phyloP scores from a whole-genome alignment of 2,113 vertebrate genomes.

The Equus quagga region DNA sequence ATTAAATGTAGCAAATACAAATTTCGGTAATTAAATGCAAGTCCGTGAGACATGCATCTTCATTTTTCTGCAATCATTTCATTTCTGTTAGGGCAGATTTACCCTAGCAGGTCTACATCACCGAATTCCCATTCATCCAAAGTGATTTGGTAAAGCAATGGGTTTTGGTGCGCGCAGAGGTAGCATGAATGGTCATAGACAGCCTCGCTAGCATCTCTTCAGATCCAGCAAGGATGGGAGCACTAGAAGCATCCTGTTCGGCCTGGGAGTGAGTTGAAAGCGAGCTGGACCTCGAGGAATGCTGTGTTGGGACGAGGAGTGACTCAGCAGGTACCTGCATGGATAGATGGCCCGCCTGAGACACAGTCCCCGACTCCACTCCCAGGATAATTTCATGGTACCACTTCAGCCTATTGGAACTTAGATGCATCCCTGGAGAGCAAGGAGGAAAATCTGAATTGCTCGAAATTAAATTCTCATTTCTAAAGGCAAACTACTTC shows the following conservation, averaged over 20 bases:
- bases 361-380: rapidly evolving
- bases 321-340: too few species aligned
- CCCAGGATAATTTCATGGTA: too few species aligned
- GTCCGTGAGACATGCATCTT: background rate
- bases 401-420: background rate
- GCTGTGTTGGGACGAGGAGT: background rate
- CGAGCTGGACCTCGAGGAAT: background rate
- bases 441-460: background rate
- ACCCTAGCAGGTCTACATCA: background rate
- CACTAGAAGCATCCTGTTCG: background rate
- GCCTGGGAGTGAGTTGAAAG: background rate
- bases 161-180: too few species aligned
- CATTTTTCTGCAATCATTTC: background rate
- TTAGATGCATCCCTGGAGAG: background rate
- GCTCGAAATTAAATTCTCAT: background rate
- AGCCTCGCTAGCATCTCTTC: background rate
- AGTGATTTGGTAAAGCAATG: background rate
- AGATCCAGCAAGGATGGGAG: background rate
- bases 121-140: background rate
- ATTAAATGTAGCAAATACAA: background rate
- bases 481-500: background rate
- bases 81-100: background rate
- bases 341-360: rapidly evolving
- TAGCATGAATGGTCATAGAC: rapidly evolving
- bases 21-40: background rate